These are phyloP conservation scores for Sarcophaga carnaria DNA, from an alignment of 2,888 invertebrate species.

Conservation along the genomic window DNA sequence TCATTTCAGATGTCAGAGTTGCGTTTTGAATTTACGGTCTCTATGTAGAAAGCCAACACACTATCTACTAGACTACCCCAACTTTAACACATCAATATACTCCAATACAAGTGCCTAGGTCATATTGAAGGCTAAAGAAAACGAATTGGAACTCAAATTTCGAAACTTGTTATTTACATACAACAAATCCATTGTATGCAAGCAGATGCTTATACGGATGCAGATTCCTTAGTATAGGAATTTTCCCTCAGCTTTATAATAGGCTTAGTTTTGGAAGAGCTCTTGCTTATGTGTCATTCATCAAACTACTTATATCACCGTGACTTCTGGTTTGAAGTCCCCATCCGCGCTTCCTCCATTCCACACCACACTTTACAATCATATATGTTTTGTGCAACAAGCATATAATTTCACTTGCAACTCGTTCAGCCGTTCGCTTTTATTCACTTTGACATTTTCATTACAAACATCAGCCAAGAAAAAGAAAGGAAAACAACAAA, in stretches of 20 bases:
- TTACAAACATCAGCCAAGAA: constrained; percentile 55
- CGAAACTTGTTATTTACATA: too few relatives aligned
- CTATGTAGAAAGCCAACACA: too few relatives aligned
- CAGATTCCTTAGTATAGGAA: not conserved
- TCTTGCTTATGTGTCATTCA: constrained; percentile 55
- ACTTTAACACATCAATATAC: too few relatives aligned
- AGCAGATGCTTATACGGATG: too few relatives aligned
- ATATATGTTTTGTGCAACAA: constrained; percentile 55
- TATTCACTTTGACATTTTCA: constrained; percentile 61
- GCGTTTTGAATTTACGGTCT: too few relatives aligned
- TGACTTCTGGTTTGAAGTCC: constrained; percentile 29
- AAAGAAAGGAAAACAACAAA: constrained; percentile 8
- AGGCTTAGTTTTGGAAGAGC: not conserved
- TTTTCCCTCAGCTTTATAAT: not conserved
- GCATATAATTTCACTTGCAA: constrained; percentile 54
- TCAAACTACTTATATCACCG: constrained; percentile 57
- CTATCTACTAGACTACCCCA: too few relatives aligned
- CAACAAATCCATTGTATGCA: too few relatives aligned
- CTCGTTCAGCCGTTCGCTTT: constrained; percentile 51
- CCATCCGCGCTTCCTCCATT: too few relatives aligned
- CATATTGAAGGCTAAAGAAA: too few relatives aligned
- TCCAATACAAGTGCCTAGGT: too few relatives aligned
- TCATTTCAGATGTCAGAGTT: too few relatives aligned
- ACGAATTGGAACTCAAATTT: too few relatives aligned
- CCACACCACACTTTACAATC: not conserved